Conservation (phyloP, 2,888 invertebrate species). For the Sycophila texana region DNA sequence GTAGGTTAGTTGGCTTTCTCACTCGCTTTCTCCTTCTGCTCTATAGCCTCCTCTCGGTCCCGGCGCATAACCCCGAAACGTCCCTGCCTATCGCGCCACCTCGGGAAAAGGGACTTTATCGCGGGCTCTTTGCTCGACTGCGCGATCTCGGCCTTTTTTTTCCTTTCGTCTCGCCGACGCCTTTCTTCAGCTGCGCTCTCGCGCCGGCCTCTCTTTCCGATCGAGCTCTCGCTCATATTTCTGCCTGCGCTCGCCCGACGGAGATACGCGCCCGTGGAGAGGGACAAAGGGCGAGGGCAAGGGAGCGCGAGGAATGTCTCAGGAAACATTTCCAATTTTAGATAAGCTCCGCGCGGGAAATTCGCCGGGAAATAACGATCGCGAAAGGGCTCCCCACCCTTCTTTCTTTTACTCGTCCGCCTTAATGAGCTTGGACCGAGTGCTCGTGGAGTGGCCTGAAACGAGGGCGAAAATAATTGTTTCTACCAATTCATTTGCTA, state of each 20-base stretch:
- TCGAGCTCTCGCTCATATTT: slow-evolving; percentile 30
- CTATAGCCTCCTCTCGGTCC: background rate
- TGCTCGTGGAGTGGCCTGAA: background rate
- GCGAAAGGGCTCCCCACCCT: slow-evolving; percentile 3
- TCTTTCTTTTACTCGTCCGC: slow-evolving; percentile 28
- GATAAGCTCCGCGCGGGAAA: slow-evolving; percentile 51
- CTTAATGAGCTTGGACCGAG: slow-evolving; percentile 44
- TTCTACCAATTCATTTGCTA: background rate
- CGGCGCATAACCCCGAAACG: slow-evolving; percentile 35
- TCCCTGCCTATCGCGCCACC: background rate
- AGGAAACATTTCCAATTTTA: slow-evolving; percentile 55
- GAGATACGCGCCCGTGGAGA: slow-evolving; percentile 1
- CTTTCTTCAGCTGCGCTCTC: background rate
- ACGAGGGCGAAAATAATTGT: slow-evolving; percentile 27
- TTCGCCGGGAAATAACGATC: slow-evolving; percentile 46
- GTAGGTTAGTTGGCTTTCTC: slow-evolving; percentile 49
- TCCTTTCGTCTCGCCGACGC: background rate
- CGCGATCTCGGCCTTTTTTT: slow-evolving; percentile 25
- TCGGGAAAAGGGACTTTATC: slow-evolving; percentile 26
- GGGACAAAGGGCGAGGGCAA: background rate
- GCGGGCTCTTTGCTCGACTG: slow-evolving; percentile 18
- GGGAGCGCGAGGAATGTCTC: slow-evolving; percentile 16
- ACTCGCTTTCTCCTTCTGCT: slow-evolving; percentile 5
- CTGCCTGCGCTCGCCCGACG: background rate
- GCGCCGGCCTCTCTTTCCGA: background rate